A percentile compares a stretch with the other conserved stretches of the same genome.
These are phyloP conservation scores for Sphaeramia orbicularis DNA, from an alignment of 2,797 vertebrate species.

Conservation along the genomic window DNA sequence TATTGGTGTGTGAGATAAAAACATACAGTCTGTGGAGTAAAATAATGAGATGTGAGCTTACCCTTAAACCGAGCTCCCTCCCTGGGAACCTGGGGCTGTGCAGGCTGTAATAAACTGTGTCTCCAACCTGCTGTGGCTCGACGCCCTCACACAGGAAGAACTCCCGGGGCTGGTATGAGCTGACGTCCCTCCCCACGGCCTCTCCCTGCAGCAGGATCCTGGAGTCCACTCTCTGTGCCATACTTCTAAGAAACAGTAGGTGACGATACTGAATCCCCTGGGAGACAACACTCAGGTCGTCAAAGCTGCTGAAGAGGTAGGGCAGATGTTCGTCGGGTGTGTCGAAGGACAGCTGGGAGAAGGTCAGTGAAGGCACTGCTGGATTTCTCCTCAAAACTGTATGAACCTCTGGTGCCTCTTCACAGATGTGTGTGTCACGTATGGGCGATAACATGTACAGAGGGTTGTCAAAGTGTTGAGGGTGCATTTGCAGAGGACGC, in stretches of 20 bases:
- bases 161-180: conserved; percentile 69
- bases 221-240: conserved; percentile 59
- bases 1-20: too few species aligned
- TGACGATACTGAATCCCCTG: conserved; percentile 76
- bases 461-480: conserved; percentile 76
- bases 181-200: conserved; percentile 4
- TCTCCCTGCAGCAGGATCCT: conserved; percentile 51
- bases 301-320: conserved; percentile 61
- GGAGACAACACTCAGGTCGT: conserved; percentile 58
- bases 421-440: background rate
- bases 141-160: conserved; percentile 65
- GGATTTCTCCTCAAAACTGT: background rate
- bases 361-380: background rate
- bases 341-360: conserved; percentile 76
- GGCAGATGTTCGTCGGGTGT: conserved; percentile 71
- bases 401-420: conserved; percentile 35
- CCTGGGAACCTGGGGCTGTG: conserved; percentile 59
- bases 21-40: background rate
- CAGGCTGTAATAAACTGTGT: conserved; percentile 80
- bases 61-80: conserved; percentile 83
- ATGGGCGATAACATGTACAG: conserved; percentile 69
- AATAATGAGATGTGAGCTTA: conserved; percentile 54
- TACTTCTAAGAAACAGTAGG: conserved; percentile 69
- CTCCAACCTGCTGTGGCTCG: conserved; percentile 68
- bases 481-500: conserved; percentile 29